Conservation (phyloP, 2,888 invertebrate genomes). For the Athripsodes cinereus region DNA sequence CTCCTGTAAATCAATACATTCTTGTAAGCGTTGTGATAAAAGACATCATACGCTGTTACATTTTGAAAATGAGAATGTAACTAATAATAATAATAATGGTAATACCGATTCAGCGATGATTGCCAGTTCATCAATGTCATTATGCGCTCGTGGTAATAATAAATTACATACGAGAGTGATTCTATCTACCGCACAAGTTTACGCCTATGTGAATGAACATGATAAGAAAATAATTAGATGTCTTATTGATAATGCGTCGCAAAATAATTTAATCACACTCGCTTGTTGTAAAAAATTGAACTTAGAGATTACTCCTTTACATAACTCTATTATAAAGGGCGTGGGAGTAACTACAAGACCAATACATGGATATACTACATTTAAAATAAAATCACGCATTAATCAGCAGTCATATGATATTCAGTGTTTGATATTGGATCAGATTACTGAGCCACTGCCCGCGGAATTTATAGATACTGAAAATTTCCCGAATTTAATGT, state of each 20-base stretch:
- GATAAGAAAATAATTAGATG: background rate
- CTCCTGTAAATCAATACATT: background rate
- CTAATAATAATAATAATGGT: background rate
- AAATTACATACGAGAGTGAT: background rate
- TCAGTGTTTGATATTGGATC: background rate
- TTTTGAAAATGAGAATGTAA: background rate
- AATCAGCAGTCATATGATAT: background rate
- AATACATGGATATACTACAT: background rate
- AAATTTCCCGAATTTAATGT: background rate
- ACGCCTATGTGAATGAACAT: background rate
- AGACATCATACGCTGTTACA: background rate
- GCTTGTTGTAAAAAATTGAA: conserved; percentile 1
- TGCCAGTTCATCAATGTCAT: background rate
- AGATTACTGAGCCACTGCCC: background rate
- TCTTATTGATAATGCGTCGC: too few species aligned
- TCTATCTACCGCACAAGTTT: conserved; percentile 1
- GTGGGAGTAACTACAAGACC: background rate
- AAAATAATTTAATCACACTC: conserved; percentile 1
- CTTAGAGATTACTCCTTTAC: background rate
- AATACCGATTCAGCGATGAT: background rate
- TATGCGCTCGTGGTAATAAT: background rate
- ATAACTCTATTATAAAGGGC: background rate
- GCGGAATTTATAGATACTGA: background rate
- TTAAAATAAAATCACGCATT: background rate
- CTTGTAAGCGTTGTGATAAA: conserved; percentile 2